Base-by-base conservation (phyloP, 2,888 invertebrate genomes). In the Copidosoma aretas region DNA sequence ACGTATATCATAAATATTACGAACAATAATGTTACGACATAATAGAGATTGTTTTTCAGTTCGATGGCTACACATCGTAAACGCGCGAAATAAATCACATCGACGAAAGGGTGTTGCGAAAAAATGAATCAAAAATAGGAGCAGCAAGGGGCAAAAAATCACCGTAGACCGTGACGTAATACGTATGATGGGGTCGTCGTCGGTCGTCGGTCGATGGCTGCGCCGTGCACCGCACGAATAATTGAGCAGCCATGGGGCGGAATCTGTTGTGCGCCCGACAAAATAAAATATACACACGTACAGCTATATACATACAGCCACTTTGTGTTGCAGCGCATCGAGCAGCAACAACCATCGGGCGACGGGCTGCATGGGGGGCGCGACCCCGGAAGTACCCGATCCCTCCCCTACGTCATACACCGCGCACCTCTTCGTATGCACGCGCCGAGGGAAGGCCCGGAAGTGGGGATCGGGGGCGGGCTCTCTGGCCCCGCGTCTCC, bases 401-500 rank as follows among this genome's bases (percentile, higher is more conserved):
- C 58, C 41, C 43, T 52, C 73, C 60, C 21, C 62, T 58, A 39
- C 67, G 19, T 19, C 21, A 15, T 64, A n/a, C n/a, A 43, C 43
- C 72, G 1, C 57, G 3, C 51, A 19, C 1, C 17, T 32, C 32
- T 4, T 24, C 57, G 10, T 19, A 39, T 39, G 39, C 21, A 39
- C 19, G 60, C 68, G 32, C 58, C 61, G 68, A 56, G 63, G 59
- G 69, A 72, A 61, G 74, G 72, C 72, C 59, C 75, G 76, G 75
- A 76, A 77, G 77, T 75, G 73, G 76, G 75, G 76, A 72, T 71
- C 68, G 74, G 72, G 78, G 79, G 77, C 77, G 78, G 77, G 75
- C 32, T 60, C 54, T 41, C 15, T 22, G 62, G 58, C 65, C 49
- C 39, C 60, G 12, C 58, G 43, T 51, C 14, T 39, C 12, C n/a